Evolutionary conservation across 2,113 vertebrate genomes (phyloP).

Genomic region (Alethe diademata): DNA sequence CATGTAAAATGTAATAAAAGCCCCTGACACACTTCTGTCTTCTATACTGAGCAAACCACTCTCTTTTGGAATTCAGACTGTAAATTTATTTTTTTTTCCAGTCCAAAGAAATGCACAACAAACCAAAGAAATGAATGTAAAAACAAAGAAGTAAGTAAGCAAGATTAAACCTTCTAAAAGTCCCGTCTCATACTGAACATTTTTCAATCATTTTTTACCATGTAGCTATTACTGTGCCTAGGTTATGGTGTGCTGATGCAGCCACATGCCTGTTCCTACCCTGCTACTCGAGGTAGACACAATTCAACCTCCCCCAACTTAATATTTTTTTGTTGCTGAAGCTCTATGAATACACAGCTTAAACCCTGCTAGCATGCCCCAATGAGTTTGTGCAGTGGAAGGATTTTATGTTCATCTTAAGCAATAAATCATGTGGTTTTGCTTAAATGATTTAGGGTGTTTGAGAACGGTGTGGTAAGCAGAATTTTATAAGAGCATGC

Average conservation of each 20-base stretch:
- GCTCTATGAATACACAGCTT: neutral
- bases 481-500: neutral
- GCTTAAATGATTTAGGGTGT: neutral
- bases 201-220: slow-evolving; percentile 17
- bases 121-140: slow-evolving; percentile 56
- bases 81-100: neutral
- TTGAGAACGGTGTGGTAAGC: neutral
- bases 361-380: neutral
- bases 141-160: slow-evolving; percentile 45
- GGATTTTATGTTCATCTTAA: neutral
- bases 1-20: slow-evolving; percentile 64
- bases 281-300: neutral
- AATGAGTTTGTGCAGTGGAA: neutral
- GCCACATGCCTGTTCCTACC: neutral
- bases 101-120: slow-evolving; percentile 20
- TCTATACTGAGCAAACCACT: neutral
- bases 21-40: slow-evolving; percentile 29
- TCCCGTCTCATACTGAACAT: slow-evolving; percentile 5
- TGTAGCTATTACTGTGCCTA: neutral
- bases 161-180: slow-evolving; percentile 34
- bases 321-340: neutral
- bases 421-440: neutral
- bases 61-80: neutral
- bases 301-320: neutral
- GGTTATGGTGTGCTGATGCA: neutral